Evolutionary conservation across 2,888 invertebrate species (phyloP), one percentile per base, ranked within the genome.

Genomic region (Deilephila porcellus): DNA sequence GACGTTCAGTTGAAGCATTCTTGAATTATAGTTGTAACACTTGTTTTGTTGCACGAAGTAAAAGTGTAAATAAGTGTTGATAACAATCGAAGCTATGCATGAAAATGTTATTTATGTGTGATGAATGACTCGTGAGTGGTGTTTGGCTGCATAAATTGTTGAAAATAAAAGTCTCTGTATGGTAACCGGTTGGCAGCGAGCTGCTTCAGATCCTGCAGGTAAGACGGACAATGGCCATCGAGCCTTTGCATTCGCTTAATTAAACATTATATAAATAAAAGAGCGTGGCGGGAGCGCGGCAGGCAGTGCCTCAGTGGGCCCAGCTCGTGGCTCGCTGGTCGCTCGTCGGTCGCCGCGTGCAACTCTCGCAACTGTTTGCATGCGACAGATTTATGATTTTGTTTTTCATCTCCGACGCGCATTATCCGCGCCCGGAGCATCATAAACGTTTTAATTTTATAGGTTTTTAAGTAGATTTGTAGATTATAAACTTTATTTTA

Each of bases 201-300:
- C 71, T 70, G 90, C 91, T 90, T 90, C 86, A 88, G 90, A 91
- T 90, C 91, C 88, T 83, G 85, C 90, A 91, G 92, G 92, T 92
- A 92, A 91, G 91, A 90, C 85, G 90, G 90, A 92, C 92, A 92
- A 92, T 92, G 90, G 90, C 86, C 89, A 89, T 90, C 89, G 86
- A 85, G 86, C 87, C 89, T 89, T 56, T 67, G 90, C 90, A 91
- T 90, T 90, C 90, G 85, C 87, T 91, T 92, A 92, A 93, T 93
- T 93, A 93, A 90, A 91, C 88, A 90, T 88, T 88, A 37, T 34
- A 74, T 91, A 88, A 87, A 90, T 90, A 91, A 89, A 86, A 90
- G 84, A 85, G 83, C 67, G 52, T 67, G 25, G 45, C 67, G 67
- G 67, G 67, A 67, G 67, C 52, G 67, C 45, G 45, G 45, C 29